phyloP scores from a whole-genome alignment of 2,113 vertebrate genomes.

The Osmerus eperlanus region DNA sequence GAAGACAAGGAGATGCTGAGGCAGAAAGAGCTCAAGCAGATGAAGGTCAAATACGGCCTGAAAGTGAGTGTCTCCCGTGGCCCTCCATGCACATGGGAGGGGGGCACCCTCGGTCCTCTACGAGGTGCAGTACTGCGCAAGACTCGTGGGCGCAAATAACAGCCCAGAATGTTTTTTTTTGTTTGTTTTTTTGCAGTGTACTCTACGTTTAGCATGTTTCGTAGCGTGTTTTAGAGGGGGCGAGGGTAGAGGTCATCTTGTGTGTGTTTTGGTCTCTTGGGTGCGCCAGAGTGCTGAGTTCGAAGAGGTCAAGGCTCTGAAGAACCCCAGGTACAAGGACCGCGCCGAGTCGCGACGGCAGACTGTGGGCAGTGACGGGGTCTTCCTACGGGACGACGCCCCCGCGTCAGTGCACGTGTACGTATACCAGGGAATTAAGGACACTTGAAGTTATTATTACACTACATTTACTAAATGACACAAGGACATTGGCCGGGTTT shows the following conservation, averaged over 20 bases:
- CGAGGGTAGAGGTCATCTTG: too few relatives aligned
- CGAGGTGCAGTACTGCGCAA: not conserved
- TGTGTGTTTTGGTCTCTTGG: slow-evolving; percentile 9
- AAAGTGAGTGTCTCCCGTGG: slow-evolving; percentile 75
- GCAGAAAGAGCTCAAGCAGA: slow-evolving; percentile 92
- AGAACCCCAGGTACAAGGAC: slow-evolving; percentile 89
- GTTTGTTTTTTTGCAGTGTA: too few relatives aligned
- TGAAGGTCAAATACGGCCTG: slow-evolving; percentile 95
- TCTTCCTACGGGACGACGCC: slow-evolving; percentile 86
- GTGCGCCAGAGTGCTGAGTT: slow-evolving; percentile 82
- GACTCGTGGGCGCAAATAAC: too few relatives aligned
- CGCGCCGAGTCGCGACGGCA: slow-evolving; percentile 88
- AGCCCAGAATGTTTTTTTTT: too few relatives aligned
- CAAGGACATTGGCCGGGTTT: too few relatives aligned
- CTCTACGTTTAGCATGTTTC: too few relatives aligned
- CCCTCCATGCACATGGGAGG: not conserved
- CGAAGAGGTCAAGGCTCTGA: slow-evolving; percentile 81
- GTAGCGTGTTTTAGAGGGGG: too few relatives aligned
- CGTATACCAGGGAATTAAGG: slow-evolving; percentile 39
- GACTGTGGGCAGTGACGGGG: slow-evolving; percentile 87
- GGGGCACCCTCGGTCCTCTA: not conserved
- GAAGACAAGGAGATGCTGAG: slow-evolving; percentile 89
- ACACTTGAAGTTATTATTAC: too few relatives aligned
- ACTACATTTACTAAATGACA: too few relatives aligned
- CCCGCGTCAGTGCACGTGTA: slow-evolving; percentile 91